Percentiles rank a stretch among this genome's conserved stretches.
These are phyloP conservation scores for Bothrops jararaca DNA, from an alignment of 2,113 vertebrate genomes.

Conservation along the genomic window DNA sequence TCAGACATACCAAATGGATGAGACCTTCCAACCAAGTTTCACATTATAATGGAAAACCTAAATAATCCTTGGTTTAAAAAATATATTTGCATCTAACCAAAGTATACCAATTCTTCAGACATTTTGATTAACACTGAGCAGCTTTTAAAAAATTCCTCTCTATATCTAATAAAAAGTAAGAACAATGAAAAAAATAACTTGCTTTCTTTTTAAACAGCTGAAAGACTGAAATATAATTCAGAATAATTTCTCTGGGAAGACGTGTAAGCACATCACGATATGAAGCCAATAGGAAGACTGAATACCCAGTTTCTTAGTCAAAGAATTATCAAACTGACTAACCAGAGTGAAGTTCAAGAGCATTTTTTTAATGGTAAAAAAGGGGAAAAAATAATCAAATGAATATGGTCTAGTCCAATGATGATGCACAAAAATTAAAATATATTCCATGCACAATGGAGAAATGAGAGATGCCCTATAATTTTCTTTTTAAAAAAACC, in stretches of 20 bases:
- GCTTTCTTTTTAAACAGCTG: slow-evolving; percentile 29
- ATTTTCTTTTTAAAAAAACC: slow-evolving; percentile 49
- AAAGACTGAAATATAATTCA: slow-evolving; percentile 35
- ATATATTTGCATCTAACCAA: slow-evolving; percentile 32
- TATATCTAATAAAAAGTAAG: slow-evolving; percentile 60
- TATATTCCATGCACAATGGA: slow-evolving; percentile 58
- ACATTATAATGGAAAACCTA: slow-evolving; percentile 27
- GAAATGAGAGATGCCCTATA: slow-evolving; percentile 57
- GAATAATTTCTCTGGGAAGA: slow-evolving; percentile 42
- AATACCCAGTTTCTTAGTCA: slow-evolving; percentile 26
- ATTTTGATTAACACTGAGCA: slow-evolving; percentile 21
- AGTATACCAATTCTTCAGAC: slow-evolving; percentile 25
- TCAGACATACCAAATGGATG: slow-evolving; percentile 25
- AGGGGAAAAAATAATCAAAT: slow-evolving; percentile 42
- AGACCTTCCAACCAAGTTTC: slow-evolving; percentile 33
- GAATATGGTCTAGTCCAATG: slow-evolving; percentile 37
- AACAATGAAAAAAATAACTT: slow-evolving; percentile 51
- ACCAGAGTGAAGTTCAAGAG: slow-evolving; percentile 47
- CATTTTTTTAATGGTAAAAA: neutral
- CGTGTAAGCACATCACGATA: slow-evolving; percentile 27
- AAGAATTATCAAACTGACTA: slow-evolving; percentile 40
- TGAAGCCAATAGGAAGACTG: slow-evolving; percentile 49
- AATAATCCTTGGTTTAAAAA: slow-evolving; percentile 34
- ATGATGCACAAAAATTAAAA: slow-evolving; percentile 52
- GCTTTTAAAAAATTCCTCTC: slow-evolving; percentile 40